Conservation (phyloP, 2,797 vertebrate species). For the Enteromius fasciolatus region DNA sequence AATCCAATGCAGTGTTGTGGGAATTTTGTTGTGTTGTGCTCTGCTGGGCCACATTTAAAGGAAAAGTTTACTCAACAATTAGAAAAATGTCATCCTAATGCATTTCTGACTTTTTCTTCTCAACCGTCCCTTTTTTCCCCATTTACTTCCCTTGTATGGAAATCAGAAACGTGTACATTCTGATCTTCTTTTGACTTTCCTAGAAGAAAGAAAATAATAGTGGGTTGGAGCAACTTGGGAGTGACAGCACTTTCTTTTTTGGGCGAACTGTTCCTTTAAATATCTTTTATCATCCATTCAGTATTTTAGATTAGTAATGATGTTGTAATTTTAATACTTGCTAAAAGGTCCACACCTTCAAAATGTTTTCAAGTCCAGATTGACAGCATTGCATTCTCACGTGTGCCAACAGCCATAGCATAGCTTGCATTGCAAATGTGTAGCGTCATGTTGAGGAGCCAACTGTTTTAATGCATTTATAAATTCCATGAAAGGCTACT, state of each 20-base stretch:
- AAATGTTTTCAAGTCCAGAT: background rate
- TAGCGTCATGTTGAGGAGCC: background rate
- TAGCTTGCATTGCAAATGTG: background rate
- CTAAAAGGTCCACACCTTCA: background rate
- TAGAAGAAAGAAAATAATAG: background rate
- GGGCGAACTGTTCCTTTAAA: background rate
- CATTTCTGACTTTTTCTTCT: background rate
- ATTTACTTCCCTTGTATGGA: background rate
- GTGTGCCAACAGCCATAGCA: background rate
- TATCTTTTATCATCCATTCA: background rate
- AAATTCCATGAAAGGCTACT: background rate
- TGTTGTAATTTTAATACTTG: background rate
- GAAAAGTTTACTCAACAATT: background rate
- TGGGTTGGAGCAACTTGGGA: background rate
- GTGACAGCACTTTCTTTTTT: background rate
- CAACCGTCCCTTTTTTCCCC: background rate
- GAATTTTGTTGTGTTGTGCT: background rate
- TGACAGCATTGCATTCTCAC: slow-evolving; percentile 6
- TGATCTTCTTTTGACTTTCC: background rate
- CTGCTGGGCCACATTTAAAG: background rate
- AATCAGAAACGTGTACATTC: background rate
- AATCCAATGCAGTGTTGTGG: background rate
- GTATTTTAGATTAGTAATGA: background rate
- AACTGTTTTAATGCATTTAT: background rate
- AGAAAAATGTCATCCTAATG: background rate